These are phyloP conservation scores for Emydura subglobosa DNA, from an alignment of 2,113 vertebrate genomes.

Conservation along the genomic window DNA sequence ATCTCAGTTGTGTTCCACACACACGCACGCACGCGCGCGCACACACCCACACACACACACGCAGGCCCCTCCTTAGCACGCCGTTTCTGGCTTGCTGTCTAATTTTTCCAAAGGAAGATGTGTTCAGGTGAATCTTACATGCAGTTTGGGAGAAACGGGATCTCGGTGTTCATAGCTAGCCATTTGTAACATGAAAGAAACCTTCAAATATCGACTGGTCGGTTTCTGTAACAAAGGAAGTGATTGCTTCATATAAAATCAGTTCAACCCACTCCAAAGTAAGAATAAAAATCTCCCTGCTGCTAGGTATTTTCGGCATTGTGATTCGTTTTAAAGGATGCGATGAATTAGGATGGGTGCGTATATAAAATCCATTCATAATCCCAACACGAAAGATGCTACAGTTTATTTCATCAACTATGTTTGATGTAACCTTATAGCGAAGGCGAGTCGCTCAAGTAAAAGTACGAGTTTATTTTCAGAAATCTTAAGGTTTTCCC, in stretches of 20 bases:
- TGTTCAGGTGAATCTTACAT: not conserved
- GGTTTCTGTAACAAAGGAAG: not conserved
- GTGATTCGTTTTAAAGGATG: not conserved
- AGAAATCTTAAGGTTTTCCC: not conserved
- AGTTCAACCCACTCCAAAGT: not conserved
- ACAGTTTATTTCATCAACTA: not conserved
- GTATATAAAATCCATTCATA: not conserved
- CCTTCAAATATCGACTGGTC: not conserved
- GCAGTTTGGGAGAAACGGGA: not conserved
- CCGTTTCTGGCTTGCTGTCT: not conserved
- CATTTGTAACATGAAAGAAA: not conserved
- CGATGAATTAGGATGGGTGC: not conserved
- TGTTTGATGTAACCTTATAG: not conserved
- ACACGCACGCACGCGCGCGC: too few species aligned
- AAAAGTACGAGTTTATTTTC: not conserved
- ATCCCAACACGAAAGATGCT: not conserved
- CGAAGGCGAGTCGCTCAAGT: too few species aligned
- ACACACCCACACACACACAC: not conserved
- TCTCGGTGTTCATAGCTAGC: not conserved
- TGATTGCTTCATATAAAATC: not conserved
- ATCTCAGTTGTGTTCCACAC: not conserved
- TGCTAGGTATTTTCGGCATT: not conserved
- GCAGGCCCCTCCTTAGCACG: not conserved
- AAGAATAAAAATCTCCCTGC: not conserved
- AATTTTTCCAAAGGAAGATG: not conserved